Base-by-base conservation (phyloP, 2,113 vertebrate genomes). In the Tetrao urogallus region DNA sequence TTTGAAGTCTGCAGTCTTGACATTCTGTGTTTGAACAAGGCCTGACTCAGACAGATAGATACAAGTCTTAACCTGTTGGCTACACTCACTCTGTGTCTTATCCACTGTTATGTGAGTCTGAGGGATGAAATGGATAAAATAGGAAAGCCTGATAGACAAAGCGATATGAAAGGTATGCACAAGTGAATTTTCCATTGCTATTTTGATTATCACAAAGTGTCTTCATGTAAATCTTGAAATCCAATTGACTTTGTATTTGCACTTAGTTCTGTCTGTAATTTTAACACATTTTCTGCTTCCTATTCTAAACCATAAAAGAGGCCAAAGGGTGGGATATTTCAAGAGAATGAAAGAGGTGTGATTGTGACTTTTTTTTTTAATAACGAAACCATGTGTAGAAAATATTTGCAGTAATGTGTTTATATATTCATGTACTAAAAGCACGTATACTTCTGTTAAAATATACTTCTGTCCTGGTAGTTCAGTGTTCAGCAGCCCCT, bases 1-100 rank as follows among this genome's bases (percentile, higher is more conserved):
- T 89, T 96, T 69, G 47, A 69, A 77, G 58, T 38, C 85, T 92
- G 82, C 79, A 86, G 2, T 79, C 52, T 48, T 74, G 67, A 72
- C 88, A 60, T 63, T 43, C 70, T 58, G 14, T 67, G n/a, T 40
- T 57, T 83, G 57, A 69, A 17, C 25, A 52, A 70, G 69, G 83
- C 32, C 34, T 75, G 63, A 28, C 38, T 61, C 45, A 43, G 54
- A 71, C 65, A 84, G 17, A 54, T 9, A 54, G 84, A 32, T 21
- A 45, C 90, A 88, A 48, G 85, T 77, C 81, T 48, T 52, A 76
- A 72, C 89, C 66, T 92, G 87, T 74, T 91, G 32, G 27, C 52
- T 73, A 2, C 8, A 2, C 56, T 93, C 42, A 24, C 14, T 74
- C 92, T 56, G 52, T 69, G 78, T 70, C 67, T 93, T 90, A 25